phyloP scores from a whole-genome alignment of 2,888 invertebrate genomes.

The Eupithecia abbreviata region DNA sequence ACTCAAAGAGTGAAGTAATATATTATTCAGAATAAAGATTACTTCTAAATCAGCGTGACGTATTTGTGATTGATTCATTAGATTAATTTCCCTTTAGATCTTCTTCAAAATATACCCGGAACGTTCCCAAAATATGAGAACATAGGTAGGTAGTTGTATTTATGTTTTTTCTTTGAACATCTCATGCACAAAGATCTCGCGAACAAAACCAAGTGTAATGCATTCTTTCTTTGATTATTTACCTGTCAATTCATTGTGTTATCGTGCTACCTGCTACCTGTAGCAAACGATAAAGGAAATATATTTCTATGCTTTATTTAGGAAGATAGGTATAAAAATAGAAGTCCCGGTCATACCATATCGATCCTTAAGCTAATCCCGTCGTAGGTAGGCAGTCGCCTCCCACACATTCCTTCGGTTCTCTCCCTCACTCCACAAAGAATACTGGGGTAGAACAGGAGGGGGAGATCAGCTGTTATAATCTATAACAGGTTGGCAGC shows the following conservation, averaged over 20 bases:
- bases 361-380: neutral
- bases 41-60: too few relatives aligned
- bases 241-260: neutral
- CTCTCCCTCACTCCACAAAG: constrained; percentile 40
- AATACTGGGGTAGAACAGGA: constrained; percentile 16
- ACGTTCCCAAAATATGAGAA: too few relatives aligned
- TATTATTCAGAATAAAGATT: too few relatives aligned
- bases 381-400: constrained; percentile 5
- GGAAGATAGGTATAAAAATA: neutral
- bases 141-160: too few relatives aligned
- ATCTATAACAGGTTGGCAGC: constrained; percentile 39
- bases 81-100: too few relatives aligned
- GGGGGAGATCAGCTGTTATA: constrained; percentile 40
- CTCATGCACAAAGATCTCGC: neutral
- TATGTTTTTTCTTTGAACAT: too few relatives aligned
- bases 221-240: too few relatives aligned
- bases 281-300: neutral
- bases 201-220: neutral
- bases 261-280: constrained; percentile 1
- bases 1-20: too few relatives aligned
- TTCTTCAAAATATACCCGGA: too few relatives aligned
- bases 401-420: constrained; percentile 37
- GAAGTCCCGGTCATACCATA: neutral
- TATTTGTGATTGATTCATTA: too few relatives aligned
- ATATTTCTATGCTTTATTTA: neutral